These are phyloP conservation scores for Phoenicopterus ruber DNA, from an alignment of 2,113 vertebrate species.

Conservation along the genomic window DNA sequence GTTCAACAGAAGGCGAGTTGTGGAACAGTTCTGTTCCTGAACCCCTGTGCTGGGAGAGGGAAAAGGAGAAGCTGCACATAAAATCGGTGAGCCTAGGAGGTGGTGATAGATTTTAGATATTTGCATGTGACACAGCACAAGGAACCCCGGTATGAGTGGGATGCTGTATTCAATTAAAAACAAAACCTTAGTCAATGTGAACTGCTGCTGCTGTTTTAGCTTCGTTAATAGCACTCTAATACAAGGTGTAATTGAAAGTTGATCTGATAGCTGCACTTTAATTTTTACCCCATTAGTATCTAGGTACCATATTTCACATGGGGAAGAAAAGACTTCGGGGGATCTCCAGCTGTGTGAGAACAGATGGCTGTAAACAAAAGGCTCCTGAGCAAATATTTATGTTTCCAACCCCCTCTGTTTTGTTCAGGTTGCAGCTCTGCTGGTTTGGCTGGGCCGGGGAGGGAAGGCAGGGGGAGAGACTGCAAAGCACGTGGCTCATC, in stretches of 20 bases:
- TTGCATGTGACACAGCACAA: no score
- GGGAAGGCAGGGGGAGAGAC: background rate
- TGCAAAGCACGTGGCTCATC: accelerated
- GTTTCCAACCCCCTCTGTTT: background rate
- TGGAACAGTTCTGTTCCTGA: background rate
- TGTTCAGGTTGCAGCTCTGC: background rate
- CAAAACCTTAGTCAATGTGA: no score
- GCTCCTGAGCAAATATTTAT: background rate
- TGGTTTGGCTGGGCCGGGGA: background rate
- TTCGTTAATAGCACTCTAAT: no score
- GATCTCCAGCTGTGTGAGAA: background rate
- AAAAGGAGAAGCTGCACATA: no score
- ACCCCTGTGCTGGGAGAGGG: background rate
- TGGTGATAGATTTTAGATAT: no score
- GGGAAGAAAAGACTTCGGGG: background rate
- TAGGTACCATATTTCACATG: background rate
- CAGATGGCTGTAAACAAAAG: background rate
- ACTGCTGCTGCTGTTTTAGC: no score
- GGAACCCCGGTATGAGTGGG: no score
- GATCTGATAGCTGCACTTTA: background rate
- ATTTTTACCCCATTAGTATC: background rate
- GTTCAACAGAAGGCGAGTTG: accelerated
- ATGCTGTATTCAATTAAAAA: no score
- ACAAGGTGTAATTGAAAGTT: background rate
- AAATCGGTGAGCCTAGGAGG: no score